Evolutionary conservation across 2,888 invertebrate genomes (phyloP), one percentile per base, ranked within the genome.

Genomic region (Cosmia pyralina): DNA sequence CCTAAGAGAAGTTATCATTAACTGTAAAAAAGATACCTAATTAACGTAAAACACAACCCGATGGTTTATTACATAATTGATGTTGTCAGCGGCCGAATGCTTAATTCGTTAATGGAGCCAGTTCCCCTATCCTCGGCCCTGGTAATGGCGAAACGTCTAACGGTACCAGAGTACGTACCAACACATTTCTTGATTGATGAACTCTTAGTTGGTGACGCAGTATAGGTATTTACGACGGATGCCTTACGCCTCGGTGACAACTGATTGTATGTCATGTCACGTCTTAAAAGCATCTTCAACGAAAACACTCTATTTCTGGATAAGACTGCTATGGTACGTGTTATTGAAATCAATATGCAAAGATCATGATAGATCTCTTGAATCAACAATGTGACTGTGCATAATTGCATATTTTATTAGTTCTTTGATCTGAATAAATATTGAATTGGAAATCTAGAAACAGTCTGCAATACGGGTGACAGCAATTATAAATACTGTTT

Each of bases 101-200:
- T 87, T 88, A 87, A 88, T 89, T 88, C 81, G 87, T 88, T 91
- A 88, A 88, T 90, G 88, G 89, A 87, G 84, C 84, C 87, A 85
- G 87, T 85, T 78, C 71, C 83, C 67, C 77, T 75, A 79, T 81
- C 76, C 81, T 78, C 81, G 79, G 83, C 84, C 84, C 85, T 85
- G 81, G 76, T 87, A 85, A 87, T 87, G 79, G 85, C 84, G 84
- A 88, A 87, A 85, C 70, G 46, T 73, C 69, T 90, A 91, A 90
- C 90, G 89, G 90, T 85, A 84, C 79, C 48, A n/a, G 59, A 84
- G 86, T 83, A 78, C 82, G 53, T 67, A 72, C 82, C 57, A 68
- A 72, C 77, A 82, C 81, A 85, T 85, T 81, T 77, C 81, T 87
- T 89, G 87, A 86, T 87, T 85, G 87, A 88, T 83, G 80, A 83